These are phyloP conservation scores for Rutilus rutilus DNA, from an alignment of 2,113 vertebrate species.

Conservation along the genomic window DNA sequence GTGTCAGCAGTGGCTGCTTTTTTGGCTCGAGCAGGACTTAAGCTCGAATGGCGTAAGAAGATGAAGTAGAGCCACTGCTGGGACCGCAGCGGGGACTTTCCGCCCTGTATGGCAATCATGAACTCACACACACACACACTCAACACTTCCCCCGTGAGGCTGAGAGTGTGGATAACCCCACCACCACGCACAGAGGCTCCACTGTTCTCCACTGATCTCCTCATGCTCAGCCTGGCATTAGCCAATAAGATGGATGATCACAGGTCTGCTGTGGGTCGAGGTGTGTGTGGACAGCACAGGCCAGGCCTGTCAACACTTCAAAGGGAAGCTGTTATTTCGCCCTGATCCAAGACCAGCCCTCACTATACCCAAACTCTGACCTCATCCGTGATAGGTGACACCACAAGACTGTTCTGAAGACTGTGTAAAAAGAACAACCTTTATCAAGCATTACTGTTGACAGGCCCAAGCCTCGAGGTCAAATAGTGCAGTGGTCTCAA, in stretches of 20 bases:
- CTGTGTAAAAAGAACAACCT: constrained; percentile 22
- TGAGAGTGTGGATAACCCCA: constrained; percentile 35
- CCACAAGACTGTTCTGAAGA: constrained; percentile 29
- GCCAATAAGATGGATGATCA: constrained; percentile 61
- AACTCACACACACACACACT: constrained; percentile 36
- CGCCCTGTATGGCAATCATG: neutral
- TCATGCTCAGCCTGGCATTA: constrained; percentile 65
- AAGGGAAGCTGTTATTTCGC: constrained; percentile 14
- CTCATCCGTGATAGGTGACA: constrained; percentile 19
- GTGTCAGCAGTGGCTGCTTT: neutral
- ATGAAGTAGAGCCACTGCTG: constrained; percentile 27
- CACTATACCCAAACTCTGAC: constrained; percentile 26
- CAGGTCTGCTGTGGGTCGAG: constrained; percentile 48
- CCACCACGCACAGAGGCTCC: constrained; percentile 53
- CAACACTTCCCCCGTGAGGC: constrained; percentile 44
- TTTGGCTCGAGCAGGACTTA: constrained; percentile 1
- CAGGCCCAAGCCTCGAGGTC: constrained; percentile 44
- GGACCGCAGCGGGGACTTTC: constrained; percentile 33
- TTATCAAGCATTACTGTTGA: constrained; percentile 47
- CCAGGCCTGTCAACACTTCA: constrained; percentile 47
- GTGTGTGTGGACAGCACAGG: constrained; percentile 34
- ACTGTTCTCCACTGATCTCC: constrained; percentile 62
- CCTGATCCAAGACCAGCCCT: constrained; percentile 40
- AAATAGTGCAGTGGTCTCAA: constrained; percentile 37
- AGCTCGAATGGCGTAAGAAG: constrained; percentile 19